Evolutionary conservation across 1,140 invertebrate genomes (phyloP).

Genomic region (Acyrthosiphon pisum): DNA sequence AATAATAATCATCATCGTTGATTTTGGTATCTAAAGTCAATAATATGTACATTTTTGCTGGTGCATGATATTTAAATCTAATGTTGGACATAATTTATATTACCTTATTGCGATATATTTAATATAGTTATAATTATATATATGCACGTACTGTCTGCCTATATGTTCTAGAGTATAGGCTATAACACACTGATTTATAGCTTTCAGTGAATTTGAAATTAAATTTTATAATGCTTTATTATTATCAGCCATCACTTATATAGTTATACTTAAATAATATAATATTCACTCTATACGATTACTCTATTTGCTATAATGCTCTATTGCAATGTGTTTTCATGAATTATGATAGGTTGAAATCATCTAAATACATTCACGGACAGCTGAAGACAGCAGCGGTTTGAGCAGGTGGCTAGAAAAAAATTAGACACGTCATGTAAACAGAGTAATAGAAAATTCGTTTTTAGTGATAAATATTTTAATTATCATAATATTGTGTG

Average conservation of each 20-base stretch:
- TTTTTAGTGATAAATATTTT: background rate
- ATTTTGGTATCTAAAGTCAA: background rate
- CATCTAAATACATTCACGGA: background rate
- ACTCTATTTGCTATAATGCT: background rate
- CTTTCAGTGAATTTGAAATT: background rate
- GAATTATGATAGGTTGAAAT: background rate
- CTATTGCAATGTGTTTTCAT: background rate
- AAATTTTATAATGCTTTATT: background rate
- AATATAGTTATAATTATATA: background rate
- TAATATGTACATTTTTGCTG: background rate
- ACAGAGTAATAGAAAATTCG: background rate
- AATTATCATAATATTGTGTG: too few species aligned
- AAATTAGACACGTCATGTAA: background rate
- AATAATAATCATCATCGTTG: background rate
- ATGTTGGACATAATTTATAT: background rate
- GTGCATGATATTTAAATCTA: background rate
- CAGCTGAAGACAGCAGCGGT: background rate
- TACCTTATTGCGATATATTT: background rate
- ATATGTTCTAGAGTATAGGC: too few species aligned
- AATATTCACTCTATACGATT: background rate
- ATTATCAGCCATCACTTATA: background rate
- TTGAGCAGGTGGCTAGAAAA: background rate
- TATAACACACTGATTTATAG: background rate
- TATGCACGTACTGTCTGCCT: too few species aligned
- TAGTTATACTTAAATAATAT: background rate